phyloP scores from a whole-genome alignment of 2,113 vertebrate genomes.

The Chinchilla lanigera region DNA sequence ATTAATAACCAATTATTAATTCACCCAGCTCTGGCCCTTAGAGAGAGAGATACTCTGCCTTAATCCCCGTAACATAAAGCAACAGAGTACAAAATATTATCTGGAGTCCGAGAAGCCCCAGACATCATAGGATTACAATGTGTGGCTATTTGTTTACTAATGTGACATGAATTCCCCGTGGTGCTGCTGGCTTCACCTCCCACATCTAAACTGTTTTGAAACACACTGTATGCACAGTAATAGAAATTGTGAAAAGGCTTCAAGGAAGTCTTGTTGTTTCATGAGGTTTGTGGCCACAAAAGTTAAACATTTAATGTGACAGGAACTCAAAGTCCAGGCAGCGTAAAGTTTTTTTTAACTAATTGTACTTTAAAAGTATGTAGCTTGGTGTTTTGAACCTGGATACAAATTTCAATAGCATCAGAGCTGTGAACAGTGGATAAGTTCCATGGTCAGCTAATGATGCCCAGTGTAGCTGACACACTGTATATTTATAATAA shows the following conservation, averaged over 20 bases:
- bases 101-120: neutral
- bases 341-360: conserved; percentile 4
- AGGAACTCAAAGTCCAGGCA: conserved; percentile 15
- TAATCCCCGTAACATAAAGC: neutral
- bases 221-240: neutral
- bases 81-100: neutral
- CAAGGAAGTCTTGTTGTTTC: conserved; percentile 31
- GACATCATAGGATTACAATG: neutral
- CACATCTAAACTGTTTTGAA: conserved; percentile 35
- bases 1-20: neutral
- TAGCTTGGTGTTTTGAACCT: neutral
- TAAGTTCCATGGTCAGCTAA: neutral
- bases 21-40: neutral
- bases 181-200: neutral
- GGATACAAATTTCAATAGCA: conserved; percentile 20
- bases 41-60: neutral
- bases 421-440: neutral
- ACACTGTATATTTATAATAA: neutral
- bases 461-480: neutral
- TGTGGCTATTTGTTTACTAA: neutral
- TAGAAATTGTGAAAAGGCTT: conserved; percentile 39
- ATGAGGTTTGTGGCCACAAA: conserved; percentile 53
- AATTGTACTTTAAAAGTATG: conserved; percentile 26
- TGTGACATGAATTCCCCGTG: neutral
- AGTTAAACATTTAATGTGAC: conserved; percentile 61